These are phyloP conservation scores for Chaetophractus vellerosus DNA, from an alignment of 2,797 vertebrate species.

Conservation along the genomic window DNA sequence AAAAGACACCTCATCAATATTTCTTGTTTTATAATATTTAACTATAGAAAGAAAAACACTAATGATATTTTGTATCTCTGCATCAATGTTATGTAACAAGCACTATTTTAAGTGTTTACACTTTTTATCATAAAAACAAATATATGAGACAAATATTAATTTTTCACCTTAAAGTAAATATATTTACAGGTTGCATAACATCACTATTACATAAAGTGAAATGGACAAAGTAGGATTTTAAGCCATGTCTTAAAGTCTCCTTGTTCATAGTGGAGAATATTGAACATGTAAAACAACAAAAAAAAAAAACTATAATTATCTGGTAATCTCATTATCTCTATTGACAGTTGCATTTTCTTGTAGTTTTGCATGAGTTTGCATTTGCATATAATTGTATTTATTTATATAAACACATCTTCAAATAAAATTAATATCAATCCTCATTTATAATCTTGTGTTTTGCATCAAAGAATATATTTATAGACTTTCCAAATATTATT, in stretches of 20 bases:
- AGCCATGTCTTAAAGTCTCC: neutral
- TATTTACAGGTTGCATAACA: neutral
- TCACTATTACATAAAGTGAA: neutral
- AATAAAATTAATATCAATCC: neutral
- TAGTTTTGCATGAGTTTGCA: neutral
- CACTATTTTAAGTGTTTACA: neutral
- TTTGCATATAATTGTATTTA: neutral
- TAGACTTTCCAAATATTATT: neutral
- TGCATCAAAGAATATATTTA: neutral
- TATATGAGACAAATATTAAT: conserved; percentile 47
- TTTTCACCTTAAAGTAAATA: no score
- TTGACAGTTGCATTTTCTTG: neutral
- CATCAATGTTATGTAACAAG: neutral
- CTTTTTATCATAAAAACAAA: neutral
- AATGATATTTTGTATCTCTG: neutral
- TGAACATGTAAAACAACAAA: neutral
- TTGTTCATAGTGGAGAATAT: neutral
- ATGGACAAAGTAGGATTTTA: neutral
- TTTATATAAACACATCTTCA: neutral
- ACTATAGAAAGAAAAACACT: neutral
- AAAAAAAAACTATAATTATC: neutral
- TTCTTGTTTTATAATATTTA: neutral
- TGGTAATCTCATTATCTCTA: neutral
- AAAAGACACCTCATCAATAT: rapidly evolving
- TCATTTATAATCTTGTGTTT: neutral